Conservation (phyloP, 2,113 vertebrate species). For the Aythya baeri region DNA sequence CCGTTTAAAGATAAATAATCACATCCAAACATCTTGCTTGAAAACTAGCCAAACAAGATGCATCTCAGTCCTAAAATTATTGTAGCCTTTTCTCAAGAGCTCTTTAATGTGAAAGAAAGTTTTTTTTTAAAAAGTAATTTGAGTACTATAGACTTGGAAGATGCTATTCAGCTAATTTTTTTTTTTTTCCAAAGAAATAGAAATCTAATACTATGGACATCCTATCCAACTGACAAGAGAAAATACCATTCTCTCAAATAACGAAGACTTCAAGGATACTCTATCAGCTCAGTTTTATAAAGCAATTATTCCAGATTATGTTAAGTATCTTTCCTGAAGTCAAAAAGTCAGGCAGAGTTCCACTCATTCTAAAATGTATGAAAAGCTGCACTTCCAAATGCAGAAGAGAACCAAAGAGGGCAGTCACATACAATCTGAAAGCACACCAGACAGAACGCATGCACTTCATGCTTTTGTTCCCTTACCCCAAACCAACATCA, state of each 20-base stretch:
- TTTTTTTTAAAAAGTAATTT: not conserved
- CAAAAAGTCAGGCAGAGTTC: not conserved
- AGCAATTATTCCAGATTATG: not conserved
- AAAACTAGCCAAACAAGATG: not conserved
- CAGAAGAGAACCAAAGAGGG: fast-evolving
- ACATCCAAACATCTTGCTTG: not conserved
- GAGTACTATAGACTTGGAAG: not conserved
- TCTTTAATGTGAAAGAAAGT: fast-evolving
- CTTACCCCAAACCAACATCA: not conserved
- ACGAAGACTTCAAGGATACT: not conserved
- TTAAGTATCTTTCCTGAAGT: not conserved
- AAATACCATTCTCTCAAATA: not conserved
- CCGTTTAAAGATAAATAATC: not conserved
- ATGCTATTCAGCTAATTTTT: not conserved
- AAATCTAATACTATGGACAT: not conserved
- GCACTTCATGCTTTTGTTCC: not conserved
- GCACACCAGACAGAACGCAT: fast-evolving
- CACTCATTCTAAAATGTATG: not conserved
- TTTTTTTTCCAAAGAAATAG: not conserved
- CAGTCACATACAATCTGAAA: not conserved
- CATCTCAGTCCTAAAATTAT: not conserved
- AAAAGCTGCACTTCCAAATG: not conserved
- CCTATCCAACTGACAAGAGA: not conserved
- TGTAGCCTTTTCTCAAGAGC: not conserved
- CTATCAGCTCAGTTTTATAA: not conserved